phyloP scores from a whole-genome alignment of 2,888 invertebrate species.

The Drosophila rellima region DNA sequence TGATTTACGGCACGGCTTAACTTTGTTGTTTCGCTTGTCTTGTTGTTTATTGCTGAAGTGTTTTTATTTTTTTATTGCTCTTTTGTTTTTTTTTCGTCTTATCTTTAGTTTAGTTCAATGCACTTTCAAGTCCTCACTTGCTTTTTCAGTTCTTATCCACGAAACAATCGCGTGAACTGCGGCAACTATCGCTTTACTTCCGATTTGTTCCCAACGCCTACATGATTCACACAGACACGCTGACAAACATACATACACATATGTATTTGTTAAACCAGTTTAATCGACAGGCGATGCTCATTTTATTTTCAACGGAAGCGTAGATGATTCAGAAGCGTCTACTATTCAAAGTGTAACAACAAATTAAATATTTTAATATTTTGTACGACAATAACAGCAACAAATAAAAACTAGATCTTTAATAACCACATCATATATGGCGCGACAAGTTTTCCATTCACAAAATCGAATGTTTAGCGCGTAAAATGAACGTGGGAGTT shows the following conservation, averaged over 20 bases:
- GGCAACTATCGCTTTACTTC: slow-evolving; percentile 62
- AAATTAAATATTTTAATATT: slow-evolving; percentile 35
- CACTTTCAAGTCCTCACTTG: slow-evolving; percentile 45
- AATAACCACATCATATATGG: slow-evolving; percentile 50
- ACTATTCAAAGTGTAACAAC: slow-evolving; percentile 46
- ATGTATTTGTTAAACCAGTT: slow-evolving; percentile 59
- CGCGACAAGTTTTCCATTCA: slow-evolving; percentile 74
- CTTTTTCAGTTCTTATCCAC: slow-evolving; percentile 47
- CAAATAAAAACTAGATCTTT: slow-evolving; percentile 27
- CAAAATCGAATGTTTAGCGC: slow-evolving; percentile 44
- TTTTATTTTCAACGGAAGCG: slow-evolving; percentile 49
- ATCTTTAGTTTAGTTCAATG: slow-evolving; percentile 58
- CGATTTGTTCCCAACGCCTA: slow-evolving; percentile 60
- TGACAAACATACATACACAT: neutral
- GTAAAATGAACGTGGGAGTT: slow-evolving; percentile 65
- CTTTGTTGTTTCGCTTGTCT: slow-evolving; percentile 18
- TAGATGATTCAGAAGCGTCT: slow-evolving; percentile 64
- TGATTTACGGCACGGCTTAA: slow-evolving; percentile 14
- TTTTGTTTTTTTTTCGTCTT: slow-evolving; percentile 32
- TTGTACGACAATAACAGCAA: slow-evolving; percentile 25
- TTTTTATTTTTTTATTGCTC: slow-evolving; percentile 14
- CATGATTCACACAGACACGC: slow-evolving; percentile 55
- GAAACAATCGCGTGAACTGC: slow-evolving; percentile 38
- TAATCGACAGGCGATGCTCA: slow-evolving; percentile 33
- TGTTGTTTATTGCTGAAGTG: slow-evolving; percentile 6